A percentile compares a stretch with the other conserved stretches of the same genome.
Conservation (phyloP, 2,797 vertebrate genomes). For the Natrix natrix region DNA sequence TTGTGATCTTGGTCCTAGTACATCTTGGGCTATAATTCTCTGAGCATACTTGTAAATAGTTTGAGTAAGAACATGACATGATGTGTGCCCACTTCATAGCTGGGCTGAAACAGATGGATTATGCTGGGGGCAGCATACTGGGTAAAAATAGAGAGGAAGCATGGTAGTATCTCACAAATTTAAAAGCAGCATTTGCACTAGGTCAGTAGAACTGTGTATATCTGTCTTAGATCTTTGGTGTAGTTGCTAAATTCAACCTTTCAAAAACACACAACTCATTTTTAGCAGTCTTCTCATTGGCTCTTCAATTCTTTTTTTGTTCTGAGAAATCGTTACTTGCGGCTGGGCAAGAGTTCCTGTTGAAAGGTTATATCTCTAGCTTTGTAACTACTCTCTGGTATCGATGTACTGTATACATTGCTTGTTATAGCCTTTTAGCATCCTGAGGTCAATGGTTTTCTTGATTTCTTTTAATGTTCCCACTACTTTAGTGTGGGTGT, state of each 20-base stretch:
- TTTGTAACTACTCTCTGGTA: neutral
- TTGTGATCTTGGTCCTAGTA: neutral
- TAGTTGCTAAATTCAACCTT: neutral
- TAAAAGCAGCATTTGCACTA: neutral
- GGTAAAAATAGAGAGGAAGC: neutral
- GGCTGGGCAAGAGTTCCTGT: slow-evolving; percentile 5
- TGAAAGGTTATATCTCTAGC: neutral
- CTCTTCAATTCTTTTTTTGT: neutral
- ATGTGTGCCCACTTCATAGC: neutral
- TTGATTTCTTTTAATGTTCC: neutral
- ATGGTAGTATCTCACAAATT: neutral
- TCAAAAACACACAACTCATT: neutral
- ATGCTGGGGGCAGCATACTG: neutral
- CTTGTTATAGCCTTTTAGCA: neutral
- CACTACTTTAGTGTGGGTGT: neutral
- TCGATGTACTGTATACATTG: neutral
- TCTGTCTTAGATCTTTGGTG: neutral
- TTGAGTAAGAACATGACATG: neutral
- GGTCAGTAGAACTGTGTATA: neutral
- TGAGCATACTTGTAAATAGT: neutral
- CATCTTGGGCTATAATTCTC: neutral
- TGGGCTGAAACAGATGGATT: neutral
- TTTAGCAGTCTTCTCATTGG: neutral
- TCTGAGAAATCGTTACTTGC: neutral
- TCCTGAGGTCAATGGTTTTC: neutral